Base-by-base conservation (phyloP, 1,140 invertebrate species). In the Chironomus striatipennis region DNA sequence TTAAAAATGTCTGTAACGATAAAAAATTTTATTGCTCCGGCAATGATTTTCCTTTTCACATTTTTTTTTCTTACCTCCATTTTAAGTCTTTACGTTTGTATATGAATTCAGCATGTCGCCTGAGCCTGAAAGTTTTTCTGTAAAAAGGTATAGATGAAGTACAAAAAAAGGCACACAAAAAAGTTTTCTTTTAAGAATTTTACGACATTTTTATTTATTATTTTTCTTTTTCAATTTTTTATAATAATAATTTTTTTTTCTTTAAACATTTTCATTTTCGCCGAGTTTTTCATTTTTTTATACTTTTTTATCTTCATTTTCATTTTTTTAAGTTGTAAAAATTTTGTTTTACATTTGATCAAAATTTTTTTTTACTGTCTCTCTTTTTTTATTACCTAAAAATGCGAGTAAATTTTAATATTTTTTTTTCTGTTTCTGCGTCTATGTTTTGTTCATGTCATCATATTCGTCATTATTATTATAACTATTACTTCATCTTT, bases 281-380 rank as follows among this genome's bases (percentile, higher is more conserved):
- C n/a, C 64, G 64, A 67, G 64, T 67, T 67, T 67, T 47, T 57
- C n/a, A 34, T 34, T 34, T 34, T 34, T 34, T 34, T 34, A 34
- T 34, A 34, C 24, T 34, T 34, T 34, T 34, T 34, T 34, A 34
- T 34, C 24, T 34, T 34, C 24, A 34, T 34, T 34, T 34, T 34
- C 1, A 34, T 34, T 34, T 34, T 57, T 57, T 15, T 57, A n/a
- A n/a, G 18, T 70, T 70, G 65, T 70, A 70, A 18, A 70, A 70
- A 70, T 70, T n/a, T n/a, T 70, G 65, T 70, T 70, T 70, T 70
- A 70, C 65, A 70, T 70, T 70, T 70, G 65, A 70, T 70, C 65
- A 70, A 70, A 70, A 70, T 70, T 70, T 70, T 67, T 70, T 67
- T 70, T 21, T 21, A 70, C 47, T 57, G 65, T 18, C 7, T 70